Evolutionary conservation across 2,797 vertebrate species (phyloP).

Genomic region (Podarcis siculus): DNA sequence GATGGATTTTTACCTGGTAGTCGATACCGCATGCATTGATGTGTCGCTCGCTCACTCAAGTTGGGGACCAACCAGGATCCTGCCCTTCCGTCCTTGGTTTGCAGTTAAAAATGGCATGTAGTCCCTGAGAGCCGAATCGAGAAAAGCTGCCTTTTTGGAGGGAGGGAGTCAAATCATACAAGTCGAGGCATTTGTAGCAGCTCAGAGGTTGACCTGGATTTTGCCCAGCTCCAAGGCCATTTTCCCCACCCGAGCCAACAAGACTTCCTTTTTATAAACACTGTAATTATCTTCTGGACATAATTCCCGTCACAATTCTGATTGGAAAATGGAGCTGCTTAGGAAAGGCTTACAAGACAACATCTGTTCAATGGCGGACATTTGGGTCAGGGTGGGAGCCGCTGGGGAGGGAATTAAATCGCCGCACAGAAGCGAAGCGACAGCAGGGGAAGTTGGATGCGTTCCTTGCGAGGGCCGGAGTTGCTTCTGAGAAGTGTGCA

Average conservation of each 20-base stretch:
- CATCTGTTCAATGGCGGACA: constrained; percentile 71
- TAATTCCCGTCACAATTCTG: constrained; percentile 73
- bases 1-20: constrained; percentile 61
- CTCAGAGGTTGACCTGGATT: constrained; percentile 67
- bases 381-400: constrained; percentile 58
- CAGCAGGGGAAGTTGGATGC: not conserved
- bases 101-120: constrained; percentile 42
- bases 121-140: constrained; percentile 40
- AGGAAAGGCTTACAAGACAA: constrained; percentile 66
- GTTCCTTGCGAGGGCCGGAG: fast-evolving
- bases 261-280: constrained; percentile 56
- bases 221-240: constrained; percentile 38
- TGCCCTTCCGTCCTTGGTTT: constrained; percentile 53
- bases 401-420: not conserved
- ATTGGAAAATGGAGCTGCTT: constrained; percentile 76
- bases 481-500: not conserved
- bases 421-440: constrained; percentile 16
- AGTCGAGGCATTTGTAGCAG: constrained; percentile 44
- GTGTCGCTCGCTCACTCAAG: constrained; percentile 50
- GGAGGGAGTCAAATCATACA: constrained; percentile 4
- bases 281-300: constrained; percentile 69
- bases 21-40: constrained; percentile 62
- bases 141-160: constrained; percentile 50
- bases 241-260: constrained; percentile 36
- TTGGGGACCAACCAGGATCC: constrained; percentile 52